Conservation (phyloP, 2,113 vertebrate genomes). For the Dendrocopos noguchii region DNA sequence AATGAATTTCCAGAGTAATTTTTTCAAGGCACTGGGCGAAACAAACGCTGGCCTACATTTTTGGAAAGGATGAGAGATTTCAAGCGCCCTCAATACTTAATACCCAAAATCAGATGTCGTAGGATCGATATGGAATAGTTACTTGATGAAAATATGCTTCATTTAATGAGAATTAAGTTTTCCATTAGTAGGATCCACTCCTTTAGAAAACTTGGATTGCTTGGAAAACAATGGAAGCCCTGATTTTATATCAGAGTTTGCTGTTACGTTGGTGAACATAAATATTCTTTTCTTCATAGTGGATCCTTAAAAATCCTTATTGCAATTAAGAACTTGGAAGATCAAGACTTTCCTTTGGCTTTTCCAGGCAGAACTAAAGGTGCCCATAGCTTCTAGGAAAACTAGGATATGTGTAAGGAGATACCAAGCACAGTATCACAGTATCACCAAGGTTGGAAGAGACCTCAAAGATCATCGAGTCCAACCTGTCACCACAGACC, state of each 20-base stretch:
- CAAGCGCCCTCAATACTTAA: not conserved
- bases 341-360: not conserved
- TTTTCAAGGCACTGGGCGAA: not conserved
- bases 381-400: not conserved
- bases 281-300: not conserved
- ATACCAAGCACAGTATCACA: not conserved
- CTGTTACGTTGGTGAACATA: not conserved
- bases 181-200: not conserved
- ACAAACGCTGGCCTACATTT: not conserved
- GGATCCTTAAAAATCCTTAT: not conserved
- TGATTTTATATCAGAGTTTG: not conserved
- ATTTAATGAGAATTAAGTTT: not conserved
- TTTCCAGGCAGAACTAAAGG: not conserved
- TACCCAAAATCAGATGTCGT: not conserved
- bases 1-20: not conserved
- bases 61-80: not conserved
- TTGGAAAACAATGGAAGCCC: not conserved
- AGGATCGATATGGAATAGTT: not conserved
- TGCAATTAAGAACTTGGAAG: not conserved
- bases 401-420: not conserved
- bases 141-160: not conserved
- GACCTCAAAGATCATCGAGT: too few relatives aligned
- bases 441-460: too few relatives aligned
- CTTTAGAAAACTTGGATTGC: not conserved
- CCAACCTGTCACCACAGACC: too few relatives aligned